These are phyloP conservation scores for Paramormyrops kingsleyae DNA, from an alignment of 2,113 vertebrate species.

Conservation along the genomic window DNA sequence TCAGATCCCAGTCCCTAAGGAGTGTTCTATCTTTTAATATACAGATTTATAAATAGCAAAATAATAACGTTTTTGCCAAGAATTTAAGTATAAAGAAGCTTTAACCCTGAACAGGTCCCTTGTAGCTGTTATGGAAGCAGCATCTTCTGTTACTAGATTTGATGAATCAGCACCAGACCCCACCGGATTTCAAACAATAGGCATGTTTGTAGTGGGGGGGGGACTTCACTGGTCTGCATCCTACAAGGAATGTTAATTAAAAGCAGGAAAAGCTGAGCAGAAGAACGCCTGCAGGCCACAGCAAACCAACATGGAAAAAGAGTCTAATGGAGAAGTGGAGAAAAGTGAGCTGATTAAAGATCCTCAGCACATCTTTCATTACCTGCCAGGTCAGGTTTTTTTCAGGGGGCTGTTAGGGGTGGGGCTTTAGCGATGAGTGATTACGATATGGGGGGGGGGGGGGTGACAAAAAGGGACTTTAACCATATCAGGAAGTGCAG, in stretches of 20 bases:
- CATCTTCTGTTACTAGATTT: slow-evolving; percentile 1
- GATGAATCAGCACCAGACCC: slow-evolving; percentile 11
- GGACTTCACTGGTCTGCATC: slow-evolving; percentile 34
- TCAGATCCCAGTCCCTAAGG: not conserved
- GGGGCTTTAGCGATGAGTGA: not conserved
- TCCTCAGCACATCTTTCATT: not conserved
- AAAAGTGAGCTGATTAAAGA: not conserved
- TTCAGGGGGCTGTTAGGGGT: not conserved
- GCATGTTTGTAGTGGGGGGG: slow-evolving; percentile 11
- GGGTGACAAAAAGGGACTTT: not conserved
- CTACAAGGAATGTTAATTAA: slow-evolving; percentile 63
- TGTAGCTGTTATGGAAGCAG: not conserved
- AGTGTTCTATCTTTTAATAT: not conserved
- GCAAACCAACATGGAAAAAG: not conserved
- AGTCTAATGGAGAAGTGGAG: not conserved
- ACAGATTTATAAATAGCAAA: not conserved
- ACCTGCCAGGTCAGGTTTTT: not conserved
- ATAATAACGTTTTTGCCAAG: not conserved
- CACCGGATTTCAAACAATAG: slow-evolving; percentile 8
- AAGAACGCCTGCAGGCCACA: not conserved
- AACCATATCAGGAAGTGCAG: not conserved
- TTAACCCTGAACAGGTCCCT: not conserved
- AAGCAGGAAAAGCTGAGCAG: slow-evolving; percentile 2
- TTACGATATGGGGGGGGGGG: not conserved
- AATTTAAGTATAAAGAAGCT: not conserved